Percentiles rank a stretch among this genome's conserved stretches.
Conservation (phyloP, 2,888 invertebrate species). For the Tyria jacobaeae region DNA sequence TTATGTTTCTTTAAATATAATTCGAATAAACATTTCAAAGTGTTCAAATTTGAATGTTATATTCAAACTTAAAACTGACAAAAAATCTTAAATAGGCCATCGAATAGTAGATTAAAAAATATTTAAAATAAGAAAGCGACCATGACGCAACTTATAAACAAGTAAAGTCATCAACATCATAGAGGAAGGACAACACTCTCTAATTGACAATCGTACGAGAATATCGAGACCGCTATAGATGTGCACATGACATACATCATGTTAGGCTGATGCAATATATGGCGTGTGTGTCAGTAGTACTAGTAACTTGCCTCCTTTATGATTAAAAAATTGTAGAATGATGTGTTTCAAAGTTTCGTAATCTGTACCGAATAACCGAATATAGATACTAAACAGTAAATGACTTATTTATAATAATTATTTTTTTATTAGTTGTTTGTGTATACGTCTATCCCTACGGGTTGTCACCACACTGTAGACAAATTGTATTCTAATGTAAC, state of each 20-base stretch:
- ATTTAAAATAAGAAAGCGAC: too few relatives aligned
- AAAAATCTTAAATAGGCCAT: background rate
- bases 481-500: too few relatives aligned
- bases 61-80: too few relatives aligned
- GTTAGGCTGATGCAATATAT: conserved; percentile 3
- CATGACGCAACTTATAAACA: background rate
- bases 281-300: background rate
- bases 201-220: conserved; percentile 6
- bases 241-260: background rate
- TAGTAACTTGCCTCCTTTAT: background rate
- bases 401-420: too few relatives aligned
- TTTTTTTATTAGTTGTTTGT: too few relatives aligned
- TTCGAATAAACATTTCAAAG: too few relatives aligned
- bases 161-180: background rate
- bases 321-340: background rate
- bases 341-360: background rate
- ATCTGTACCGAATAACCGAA: background rate
- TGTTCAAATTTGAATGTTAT: background rate
- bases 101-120: background rate
- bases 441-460: too few relatives aligned
- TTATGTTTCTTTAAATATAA: too few relatives aligned
- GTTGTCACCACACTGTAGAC: too few relatives aligned
- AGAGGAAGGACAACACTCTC: conserved; percentile 1
- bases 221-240: background rate
- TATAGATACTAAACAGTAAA: too few relatives aligned